Percentiles rank a stretch among this genome's conserved stretches.
Conservation (phyloP, 1,140 invertebrate genomes). For the Penaeus vannamei region DNA sequence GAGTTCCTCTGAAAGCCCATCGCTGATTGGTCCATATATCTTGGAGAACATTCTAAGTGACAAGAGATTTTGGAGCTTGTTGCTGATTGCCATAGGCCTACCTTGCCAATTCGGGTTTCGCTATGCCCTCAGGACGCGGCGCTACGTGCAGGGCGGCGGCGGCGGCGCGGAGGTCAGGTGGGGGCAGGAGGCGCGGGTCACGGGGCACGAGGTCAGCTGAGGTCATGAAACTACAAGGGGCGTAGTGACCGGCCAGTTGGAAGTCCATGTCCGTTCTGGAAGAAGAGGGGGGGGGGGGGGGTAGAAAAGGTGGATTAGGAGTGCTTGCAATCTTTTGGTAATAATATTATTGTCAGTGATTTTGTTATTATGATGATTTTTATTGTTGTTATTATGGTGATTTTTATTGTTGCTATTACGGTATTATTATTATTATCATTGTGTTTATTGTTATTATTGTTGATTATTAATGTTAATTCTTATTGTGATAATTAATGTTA, state of each 20-base stretch:
- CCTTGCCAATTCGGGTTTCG: conserved; percentile 44
- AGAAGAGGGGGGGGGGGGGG: background rate
- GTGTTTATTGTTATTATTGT: no score
- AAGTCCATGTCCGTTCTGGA: conserved; percentile 56
- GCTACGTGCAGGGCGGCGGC: conserved; percentile 32
- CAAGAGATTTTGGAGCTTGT: no score
- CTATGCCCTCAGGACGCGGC: conserved; percentile 22
- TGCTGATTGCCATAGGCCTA: background rate
- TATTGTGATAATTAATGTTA: no score
- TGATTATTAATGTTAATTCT: no score
- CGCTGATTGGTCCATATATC: no score
- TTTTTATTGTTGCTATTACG: no score
- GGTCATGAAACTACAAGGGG: conserved; percentile 58
- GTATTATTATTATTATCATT: no score
- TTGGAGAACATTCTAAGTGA: no score
- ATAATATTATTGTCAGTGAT: background rate
- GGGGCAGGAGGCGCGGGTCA: conserved; percentile 46
- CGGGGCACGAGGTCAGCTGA: conserved; percentile 54
- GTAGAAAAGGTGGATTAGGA: background rate
- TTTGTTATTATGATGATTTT: no score
- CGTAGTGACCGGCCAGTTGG: conserved; percentile 57
- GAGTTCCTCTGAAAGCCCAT: no score
- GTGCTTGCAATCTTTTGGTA: background rate
- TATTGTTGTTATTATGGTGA: no score
- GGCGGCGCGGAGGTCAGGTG: conserved; percentile 39